Evolutionary conservation across 2,113 vertebrate genomes (phyloP).

Genomic region (Dicrurus megarhynchus): DNA sequence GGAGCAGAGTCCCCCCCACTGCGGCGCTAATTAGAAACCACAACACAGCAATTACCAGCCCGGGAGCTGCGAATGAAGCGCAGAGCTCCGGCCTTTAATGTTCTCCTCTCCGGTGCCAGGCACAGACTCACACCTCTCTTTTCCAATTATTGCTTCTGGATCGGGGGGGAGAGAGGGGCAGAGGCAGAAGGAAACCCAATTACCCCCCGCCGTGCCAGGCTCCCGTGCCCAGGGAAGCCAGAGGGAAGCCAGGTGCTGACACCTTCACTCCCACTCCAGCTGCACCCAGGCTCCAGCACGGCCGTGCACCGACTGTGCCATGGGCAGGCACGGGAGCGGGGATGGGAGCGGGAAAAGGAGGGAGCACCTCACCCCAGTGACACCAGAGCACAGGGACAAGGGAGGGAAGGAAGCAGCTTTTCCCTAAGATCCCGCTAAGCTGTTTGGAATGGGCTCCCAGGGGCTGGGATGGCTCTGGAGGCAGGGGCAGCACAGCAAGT

Average conservation of each 20-base stretch:
- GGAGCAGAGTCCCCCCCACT: slow-evolving; percentile 47
- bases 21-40: slow-evolving; percentile 79
- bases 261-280: fast-evolving
- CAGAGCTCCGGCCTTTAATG: slow-evolving; percentile 66
- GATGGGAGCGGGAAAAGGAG: background rate
- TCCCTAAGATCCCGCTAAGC: fast-evolving
- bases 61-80: slow-evolving; percentile 75
- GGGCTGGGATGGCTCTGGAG: background rate
- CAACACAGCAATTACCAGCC: slow-evolving; percentile 80
- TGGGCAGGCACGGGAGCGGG: fast-evolving
- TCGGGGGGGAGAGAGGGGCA: slow-evolving; percentile 7
- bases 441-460: background rate
- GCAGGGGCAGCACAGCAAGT: background rate
- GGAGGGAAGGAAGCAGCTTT: background rate
- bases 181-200: slow-evolving; percentile 9
- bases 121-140: slow-evolving; percentile 76
- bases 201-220: background rate
- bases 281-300: fast-evolving
- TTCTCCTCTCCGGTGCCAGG: slow-evolving; percentile 38
- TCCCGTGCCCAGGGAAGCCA: background rate
- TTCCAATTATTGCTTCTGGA: slow-evolving; percentile 77
- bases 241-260: background rate
- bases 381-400: fast-evolving
- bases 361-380: background rate
- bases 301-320: fast-evolving